Conservation (phyloP, 2,888 invertebrate species). For the Drosophila emarginata region DNA sequence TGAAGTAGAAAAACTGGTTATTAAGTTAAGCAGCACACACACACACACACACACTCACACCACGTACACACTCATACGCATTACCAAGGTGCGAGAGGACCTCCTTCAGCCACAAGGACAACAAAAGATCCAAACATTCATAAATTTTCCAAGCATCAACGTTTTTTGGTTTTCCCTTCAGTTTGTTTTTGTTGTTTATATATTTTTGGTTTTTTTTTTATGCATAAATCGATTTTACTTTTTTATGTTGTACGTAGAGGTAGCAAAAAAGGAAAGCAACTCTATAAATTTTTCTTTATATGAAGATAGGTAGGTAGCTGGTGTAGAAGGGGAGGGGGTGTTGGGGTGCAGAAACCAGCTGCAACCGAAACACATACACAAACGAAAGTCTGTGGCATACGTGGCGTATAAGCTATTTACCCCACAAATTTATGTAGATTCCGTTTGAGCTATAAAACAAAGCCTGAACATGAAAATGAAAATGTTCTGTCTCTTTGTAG, state of each 20-base stretch:
- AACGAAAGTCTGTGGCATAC: slow-evolving; percentile 47
- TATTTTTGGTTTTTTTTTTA: slow-evolving; percentile 40
- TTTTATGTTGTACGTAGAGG: slow-evolving; percentile 24
- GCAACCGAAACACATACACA: slow-evolving; percentile 33
- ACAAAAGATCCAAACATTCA: slow-evolving; percentile 67
- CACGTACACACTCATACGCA: too few relatives aligned
- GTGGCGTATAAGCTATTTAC: slow-evolving; percentile 65
- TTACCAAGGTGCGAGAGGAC: too few relatives aligned
- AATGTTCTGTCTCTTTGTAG: slow-evolving; percentile 8
- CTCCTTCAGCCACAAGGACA: slow-evolving; percentile 16
- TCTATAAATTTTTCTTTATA: slow-evolving; percentile 54
- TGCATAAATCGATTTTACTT: slow-evolving; percentile 73
- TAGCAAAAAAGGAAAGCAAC: slow-evolving; percentile 20
- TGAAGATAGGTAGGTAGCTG: too few relatives aligned
- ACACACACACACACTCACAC: slow-evolving; percentile 20
- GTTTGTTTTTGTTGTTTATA: background rate
- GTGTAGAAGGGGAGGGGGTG: background rate
- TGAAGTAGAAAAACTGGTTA: slow-evolving; percentile 72
- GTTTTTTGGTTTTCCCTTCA: slow-evolving; percentile 16
- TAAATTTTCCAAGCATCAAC: slow-evolving; percentile 59
- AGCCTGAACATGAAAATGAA: slow-evolving; percentile 16
- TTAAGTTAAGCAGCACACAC: slow-evolving; percentile 66
- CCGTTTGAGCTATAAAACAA: slow-evolving; percentile 36
- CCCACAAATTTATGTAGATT: slow-evolving; percentile 38
- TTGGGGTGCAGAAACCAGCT: slow-evolving; percentile 21